A percentile compares a stretch with the other conserved stretches of the same genome.
These are phyloP conservation scores for Sardinella longiceps DNA, from an alignment of 2,797 vertebrate species.

Conservation along the genomic window DNA sequence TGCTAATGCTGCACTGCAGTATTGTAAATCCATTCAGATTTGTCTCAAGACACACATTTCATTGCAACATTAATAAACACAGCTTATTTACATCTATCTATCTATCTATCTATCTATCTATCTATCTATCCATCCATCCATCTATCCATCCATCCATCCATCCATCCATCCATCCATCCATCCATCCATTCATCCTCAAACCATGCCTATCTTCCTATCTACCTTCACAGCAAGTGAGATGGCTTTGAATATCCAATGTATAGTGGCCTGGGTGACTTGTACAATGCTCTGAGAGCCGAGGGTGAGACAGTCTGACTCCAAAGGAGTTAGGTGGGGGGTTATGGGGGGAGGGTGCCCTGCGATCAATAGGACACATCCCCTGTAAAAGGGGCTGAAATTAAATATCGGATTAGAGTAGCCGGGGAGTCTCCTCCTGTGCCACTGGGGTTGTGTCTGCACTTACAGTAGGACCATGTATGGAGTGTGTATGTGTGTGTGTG, in stretches of 20 bases:
- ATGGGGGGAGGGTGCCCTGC: not conserved
- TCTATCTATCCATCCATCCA: too few relatives aligned
- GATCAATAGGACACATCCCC: conserved; percentile 26
- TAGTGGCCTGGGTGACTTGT: not conserved
- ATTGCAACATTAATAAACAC: not conserved
- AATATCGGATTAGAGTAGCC: not conserved
- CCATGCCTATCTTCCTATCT: not conserved
- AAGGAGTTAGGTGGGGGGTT: not conserved
- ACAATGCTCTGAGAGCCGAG: not conserved
- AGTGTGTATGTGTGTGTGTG: not conserved
- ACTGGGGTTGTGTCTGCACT: conserved; percentile 30
- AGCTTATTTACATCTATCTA: not conserved
- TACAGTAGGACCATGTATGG: not conserved
- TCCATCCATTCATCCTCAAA: too few relatives aligned
- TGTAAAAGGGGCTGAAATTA: conserved; percentile 5
- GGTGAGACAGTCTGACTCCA: conserved; percentile 6
- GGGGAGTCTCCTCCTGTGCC: conserved; percentile 48
- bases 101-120: too few relatives aligned
- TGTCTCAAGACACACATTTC: not conserved
- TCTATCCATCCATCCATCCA: too few relatives aligned
- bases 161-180: too few relatives aligned
- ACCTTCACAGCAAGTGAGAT: not conserved
- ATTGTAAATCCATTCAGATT: not conserved
- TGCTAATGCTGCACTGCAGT: not conserved
- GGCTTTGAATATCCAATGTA: not conserved